Base-by-base conservation (phyloP, 2,888 invertebrate species). In the Melikaiella ostensackeni region DNA sequence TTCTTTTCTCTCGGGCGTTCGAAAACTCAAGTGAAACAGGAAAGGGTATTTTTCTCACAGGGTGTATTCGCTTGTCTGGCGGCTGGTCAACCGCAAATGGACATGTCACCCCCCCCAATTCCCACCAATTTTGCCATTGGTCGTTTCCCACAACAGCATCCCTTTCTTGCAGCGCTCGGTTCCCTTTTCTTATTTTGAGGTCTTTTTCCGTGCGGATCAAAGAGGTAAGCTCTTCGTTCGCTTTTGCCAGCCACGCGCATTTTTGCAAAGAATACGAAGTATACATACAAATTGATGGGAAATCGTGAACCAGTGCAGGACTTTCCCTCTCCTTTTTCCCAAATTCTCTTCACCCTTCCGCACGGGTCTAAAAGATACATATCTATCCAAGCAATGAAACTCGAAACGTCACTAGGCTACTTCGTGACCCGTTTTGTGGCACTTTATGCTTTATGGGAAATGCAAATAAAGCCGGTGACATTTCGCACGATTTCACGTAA, bases 31-130 rank as follows among this genome's bases (percentile, higher is more conserved):
- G 70, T 50, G 70, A 70, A 70, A 70, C 50, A 55, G 70, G 70
- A 70, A 70, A 50, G 50, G 46, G 70, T 63, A 63, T 75, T 55
- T 82, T 80, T 80, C 81, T 78, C 61, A 73, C 74, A 62, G 80
- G 79, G 66, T 70, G 70, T 55, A 70, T 70, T 55, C 73, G 66
- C 79, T 84, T 79, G 80, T 82, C 79, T 84, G 85, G 84, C 87
- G 84, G 87, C 88, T 87, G 91, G 91, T 90, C 91, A 91, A 90
- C 90, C 90, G 86, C 91, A 91, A 91, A 91, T 91, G 90, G 91
- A 91, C 90, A 89, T 87, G 88, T 91, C 90, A 91, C 90, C 89
- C 90, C 88, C 88, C 87, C 86, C 88, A 82, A 89, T 89, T 89
- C 86, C 84, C 87, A 87, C 78, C 88, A 88, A 89, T 89, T 87